Evolutionary conservation across 2,113 vertebrate species (phyloP).

Genomic region (Lucifuga dentata): DNA sequence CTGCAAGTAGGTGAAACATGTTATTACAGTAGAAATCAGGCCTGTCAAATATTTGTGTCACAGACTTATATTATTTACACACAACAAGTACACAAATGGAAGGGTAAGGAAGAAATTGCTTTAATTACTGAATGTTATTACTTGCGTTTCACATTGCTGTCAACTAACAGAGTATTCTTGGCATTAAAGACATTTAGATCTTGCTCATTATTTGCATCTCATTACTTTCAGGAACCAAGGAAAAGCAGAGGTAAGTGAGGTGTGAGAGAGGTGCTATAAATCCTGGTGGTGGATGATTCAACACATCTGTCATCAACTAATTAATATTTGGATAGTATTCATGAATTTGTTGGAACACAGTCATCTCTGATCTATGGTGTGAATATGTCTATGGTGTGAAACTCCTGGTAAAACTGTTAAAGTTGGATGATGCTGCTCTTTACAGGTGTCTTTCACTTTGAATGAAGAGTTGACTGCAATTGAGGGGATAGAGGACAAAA

Average conservation of each 20-base stretch:
- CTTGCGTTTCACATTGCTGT: background rate
- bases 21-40: background rate
- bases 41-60: background rate
- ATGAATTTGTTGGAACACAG: too few species aligned
- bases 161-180: background rate
- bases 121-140: background rate
- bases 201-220: slow-evolving; percentile 11
- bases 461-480: slow-evolving; percentile 95
- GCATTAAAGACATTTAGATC: background rate
- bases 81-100: background rate
- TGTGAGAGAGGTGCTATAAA: too few species aligned
- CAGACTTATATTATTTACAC: too few species aligned
- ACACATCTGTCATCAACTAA: too few species aligned
- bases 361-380: too few species aligned
- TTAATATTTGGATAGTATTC: too few species aligned
- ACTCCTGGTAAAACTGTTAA: too few species aligned
- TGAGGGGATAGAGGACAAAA: slow-evolving; percentile 89
- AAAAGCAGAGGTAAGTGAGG: slow-evolving; percentile 82
- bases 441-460: slow-evolving; percentile 95
- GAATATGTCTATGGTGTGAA: too few species aligned
- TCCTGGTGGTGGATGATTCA: too few species aligned
- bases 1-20: slow-evolving; percentile 88
- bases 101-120: background rate
- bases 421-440: background rate
- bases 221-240: slow-evolving; percentile 79